Evolutionary conservation across 2,113 vertebrate genomes (phyloP).

Genomic region (Heterotis niloticus): DNA sequence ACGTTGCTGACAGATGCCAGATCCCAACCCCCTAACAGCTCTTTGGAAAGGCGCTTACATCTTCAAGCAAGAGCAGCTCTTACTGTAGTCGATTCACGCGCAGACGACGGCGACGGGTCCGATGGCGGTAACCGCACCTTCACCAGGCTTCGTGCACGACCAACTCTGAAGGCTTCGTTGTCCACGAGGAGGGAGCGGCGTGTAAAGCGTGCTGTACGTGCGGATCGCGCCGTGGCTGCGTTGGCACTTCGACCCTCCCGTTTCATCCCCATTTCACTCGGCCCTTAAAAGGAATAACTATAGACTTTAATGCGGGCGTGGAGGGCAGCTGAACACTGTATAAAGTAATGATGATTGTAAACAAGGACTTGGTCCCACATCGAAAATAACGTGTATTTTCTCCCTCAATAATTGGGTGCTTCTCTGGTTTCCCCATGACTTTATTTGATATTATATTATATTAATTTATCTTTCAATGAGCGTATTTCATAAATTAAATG

Average conservation of each 20-base stretch:
- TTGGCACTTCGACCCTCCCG: no score
- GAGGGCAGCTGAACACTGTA: background rate
- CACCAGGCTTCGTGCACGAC: background rate
- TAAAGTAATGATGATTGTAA: background rate
- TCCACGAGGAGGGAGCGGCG: no score
- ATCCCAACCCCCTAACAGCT: background rate
- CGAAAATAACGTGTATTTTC: conserved; percentile 37
- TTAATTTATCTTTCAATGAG: conserved; percentile 2
- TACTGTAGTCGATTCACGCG: no score
- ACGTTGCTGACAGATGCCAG: background rate
- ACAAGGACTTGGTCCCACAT: conserved; percentile 20
- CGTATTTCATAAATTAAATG: background rate
- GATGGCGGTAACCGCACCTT: background rate
- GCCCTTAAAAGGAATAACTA: background rate
- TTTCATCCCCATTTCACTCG: no score
- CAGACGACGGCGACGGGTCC: background rate
- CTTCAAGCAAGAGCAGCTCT: background rate
- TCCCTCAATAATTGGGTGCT: conserved; percentile 39
- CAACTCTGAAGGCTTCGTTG: no score
- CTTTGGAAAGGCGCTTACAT: background rate
- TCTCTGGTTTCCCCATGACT: conserved; percentile 52
- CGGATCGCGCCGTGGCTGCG: no score
- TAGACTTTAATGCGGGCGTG: background rate
- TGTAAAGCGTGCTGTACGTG: no score
- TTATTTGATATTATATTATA: conserved; percentile 12